Evolutionary conservation across 1,140 invertebrate genomes (phyloP).

Genomic region (Euura saliciscinereae): DNA sequence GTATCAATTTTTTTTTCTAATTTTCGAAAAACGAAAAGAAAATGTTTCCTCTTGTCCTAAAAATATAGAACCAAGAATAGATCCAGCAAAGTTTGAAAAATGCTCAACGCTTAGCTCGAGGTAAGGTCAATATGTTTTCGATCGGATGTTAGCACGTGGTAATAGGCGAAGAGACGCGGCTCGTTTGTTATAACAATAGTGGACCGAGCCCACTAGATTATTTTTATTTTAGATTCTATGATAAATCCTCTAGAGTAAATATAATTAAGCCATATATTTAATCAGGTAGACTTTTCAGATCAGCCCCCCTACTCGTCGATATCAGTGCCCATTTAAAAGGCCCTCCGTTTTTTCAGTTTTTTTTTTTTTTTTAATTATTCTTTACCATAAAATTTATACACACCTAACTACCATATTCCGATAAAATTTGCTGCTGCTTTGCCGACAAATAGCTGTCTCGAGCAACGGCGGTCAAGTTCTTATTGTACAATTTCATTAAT

Average conservation of each 20-base stretch:
- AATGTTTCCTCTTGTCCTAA: not conserved
- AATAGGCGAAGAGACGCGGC: constrained; percentile 30
- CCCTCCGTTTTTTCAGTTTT: not conserved
- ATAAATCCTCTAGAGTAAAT: constrained; percentile 60
- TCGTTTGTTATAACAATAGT: constrained; percentile 48
- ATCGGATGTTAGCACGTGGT: constrained; percentile 31
- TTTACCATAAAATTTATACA: not conserved
- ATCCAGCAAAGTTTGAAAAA: not conserved
- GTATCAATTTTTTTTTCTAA: too few species aligned
- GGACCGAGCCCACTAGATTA: constrained; percentile 47
- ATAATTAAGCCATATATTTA: constrained; percentile 62
- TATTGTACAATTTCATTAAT: not conserved
- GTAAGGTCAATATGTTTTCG: not conserved
- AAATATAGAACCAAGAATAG: not conserved
- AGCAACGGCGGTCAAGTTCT: not conserved
- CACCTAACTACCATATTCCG: not conserved
- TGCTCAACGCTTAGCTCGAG: constrained; percentile 3
- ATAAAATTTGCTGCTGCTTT: not conserved
- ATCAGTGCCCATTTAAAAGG: not conserved
- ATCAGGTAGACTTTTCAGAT: constrained; percentile 61
- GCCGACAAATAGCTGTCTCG: not conserved
- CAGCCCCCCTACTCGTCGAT: constrained; percentile 42
- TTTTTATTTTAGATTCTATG: constrained; percentile 54
- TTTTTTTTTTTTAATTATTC: not conserved
- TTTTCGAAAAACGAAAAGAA: not conserved